Base-by-base conservation (phyloP, 2,797 vertebrate species). In the Phrynocephalus vlangalii region DNA sequence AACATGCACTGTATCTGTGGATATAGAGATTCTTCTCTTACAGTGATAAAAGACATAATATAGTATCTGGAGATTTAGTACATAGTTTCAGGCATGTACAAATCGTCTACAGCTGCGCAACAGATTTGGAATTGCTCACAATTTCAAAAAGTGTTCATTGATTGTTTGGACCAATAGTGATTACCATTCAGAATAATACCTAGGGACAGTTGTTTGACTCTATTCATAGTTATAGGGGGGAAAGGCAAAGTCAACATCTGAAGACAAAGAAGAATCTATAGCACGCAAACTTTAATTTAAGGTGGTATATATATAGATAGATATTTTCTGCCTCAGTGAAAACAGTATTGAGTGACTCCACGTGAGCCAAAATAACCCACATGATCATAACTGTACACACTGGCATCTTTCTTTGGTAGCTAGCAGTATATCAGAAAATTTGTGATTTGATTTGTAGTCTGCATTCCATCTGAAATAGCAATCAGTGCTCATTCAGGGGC, bases 301-400 rank as follows among this genome's bases (percentile, higher is more conserved):
- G 38, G 38, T 44, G 38, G 38, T 44, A 44, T 44, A 44, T 44
- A 44, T 3, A 44, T 44, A 44, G 38, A 44, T 44, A 73, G 66
- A 81, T 60, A 38, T 91, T 90, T 91, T 91, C 88, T 87, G 78
- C 88, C 79, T 73, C 93, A 82, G 84, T 73, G 92, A 92, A 93
- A 93, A 92, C 92, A 91, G 93, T 75, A 56, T 63, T 66, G 66
- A 87, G 86, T 89, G 71, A 83, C 87, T 91, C 85, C 87, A 91
- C 72, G 0, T 1, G 89, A 91, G 28, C 82, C 88, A 93, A 88
- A 93, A 90, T 88, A 50, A 0, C 82, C 38, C 38, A 79, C 76
- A 83, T 93, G 91, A 73, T 91, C 93, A 92, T 90, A 91, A 92
- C 82, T 94, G 84, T 91, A 70, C 88, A 92, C 92, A 93, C 93